Percentiles rank a stretch among this genome's conserved stretches.
phyloP scores from a whole-genome alignment of 2,113 vertebrate species.

The Coryphaenoides rupestris region DNA sequence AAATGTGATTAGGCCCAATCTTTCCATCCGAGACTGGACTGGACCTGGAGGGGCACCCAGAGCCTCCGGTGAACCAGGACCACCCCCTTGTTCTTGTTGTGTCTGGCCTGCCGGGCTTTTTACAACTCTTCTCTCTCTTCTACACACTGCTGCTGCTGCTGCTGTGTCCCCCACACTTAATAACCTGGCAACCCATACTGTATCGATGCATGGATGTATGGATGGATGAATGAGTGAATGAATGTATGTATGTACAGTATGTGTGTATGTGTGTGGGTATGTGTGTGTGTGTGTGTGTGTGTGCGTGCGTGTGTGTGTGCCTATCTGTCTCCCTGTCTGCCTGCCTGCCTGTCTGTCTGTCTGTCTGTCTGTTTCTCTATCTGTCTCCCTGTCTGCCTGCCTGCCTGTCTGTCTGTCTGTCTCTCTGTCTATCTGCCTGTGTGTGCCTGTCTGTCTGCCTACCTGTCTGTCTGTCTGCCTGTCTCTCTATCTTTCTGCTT shows the following conservation, averaged over 20 bases:
- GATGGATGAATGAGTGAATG: neutral
- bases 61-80: constrained; percentile 44
- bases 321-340: neutral
- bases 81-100: constrained; percentile 68
- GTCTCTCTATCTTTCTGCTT: neutral
- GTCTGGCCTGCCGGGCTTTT: constrained; percentile 46
- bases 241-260: neutral
- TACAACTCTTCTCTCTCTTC: constrained; percentile 34
- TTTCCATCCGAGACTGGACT: constrained; percentile 71
- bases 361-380: neutral
- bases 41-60: constrained; percentile 37
- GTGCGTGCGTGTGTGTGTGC: neutral
- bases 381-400: neutral
- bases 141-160: constrained; percentile 23
- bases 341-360: neutral
- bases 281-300: neutral
- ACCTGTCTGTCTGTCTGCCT: neutral
- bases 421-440: neutral
- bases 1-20: constrained; percentile 66
- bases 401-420: neutral
- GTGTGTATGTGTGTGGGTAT: neutral
- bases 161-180: constrained; percentile 41
- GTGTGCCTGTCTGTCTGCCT: neutral
- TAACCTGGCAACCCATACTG: constrained; percentile 21
- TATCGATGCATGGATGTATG: neutral